Evolutionary conservation across 2,797 vertebrate species (phyloP).

Genomic region (Muscicapa striata): DNA sequence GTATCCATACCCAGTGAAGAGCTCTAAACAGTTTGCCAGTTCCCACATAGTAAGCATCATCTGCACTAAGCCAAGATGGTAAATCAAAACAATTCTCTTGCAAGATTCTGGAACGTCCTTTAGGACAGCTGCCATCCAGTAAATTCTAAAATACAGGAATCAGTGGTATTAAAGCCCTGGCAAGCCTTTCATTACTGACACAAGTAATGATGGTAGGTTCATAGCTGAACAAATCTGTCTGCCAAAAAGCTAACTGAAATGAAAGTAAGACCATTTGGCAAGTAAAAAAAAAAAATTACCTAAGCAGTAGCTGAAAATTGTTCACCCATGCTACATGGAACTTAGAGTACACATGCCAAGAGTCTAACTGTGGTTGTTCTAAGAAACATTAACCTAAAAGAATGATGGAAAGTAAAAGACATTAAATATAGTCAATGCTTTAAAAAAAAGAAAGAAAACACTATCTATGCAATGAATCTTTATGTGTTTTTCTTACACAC

Average conservation of each 20-base stretch:
- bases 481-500: not conserved
- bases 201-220: not conserved
- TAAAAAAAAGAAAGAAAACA: not conserved
- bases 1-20: not conserved
- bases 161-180: constrained; percentile 14
- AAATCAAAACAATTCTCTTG: constrained; percentile 50
- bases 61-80: constrained; percentile 1
- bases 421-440: not conserved
- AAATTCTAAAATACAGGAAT: constrained; percentile 24
- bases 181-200: not conserved
- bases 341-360: not conserved
- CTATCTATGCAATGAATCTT: not conserved
- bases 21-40: not conserved
- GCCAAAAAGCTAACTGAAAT: constrained; percentile 19
- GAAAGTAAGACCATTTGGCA: not conserved
- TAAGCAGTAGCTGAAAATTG: not conserved
- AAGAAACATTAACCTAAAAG: not conserved
- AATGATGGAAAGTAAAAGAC: not conserved
- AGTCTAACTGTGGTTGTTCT: not conserved
- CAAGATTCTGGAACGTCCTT: constrained; percentile 27
- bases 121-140: constrained; percentile 40
- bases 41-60: constrained; percentile 18
- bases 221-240: not conserved
- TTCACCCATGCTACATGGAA: not conserved
- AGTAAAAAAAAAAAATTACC: not conserved